A percentile compares a stretch with the other conserved stretches of the same genome.
These are phyloP conservation scores for Budorcas taxicolor DNA, from an alignment of 2,113 vertebrate genomes.

Conservation along the genomic window DNA sequence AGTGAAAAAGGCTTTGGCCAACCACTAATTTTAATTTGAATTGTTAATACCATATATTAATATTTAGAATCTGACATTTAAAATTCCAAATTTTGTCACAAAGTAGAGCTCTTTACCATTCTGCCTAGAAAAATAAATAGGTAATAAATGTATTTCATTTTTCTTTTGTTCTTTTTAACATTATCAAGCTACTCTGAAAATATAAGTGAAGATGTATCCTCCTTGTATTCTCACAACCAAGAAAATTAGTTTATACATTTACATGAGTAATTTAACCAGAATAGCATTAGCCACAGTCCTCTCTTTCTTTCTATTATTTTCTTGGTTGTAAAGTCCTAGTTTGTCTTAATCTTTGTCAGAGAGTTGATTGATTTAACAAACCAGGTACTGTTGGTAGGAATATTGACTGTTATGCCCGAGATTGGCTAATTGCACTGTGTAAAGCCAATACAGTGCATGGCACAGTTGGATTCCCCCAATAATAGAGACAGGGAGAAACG, in stretches of 20 bases:
- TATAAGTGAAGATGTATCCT: background rate
- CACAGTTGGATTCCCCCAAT: background rate
- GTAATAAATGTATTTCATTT: background rate
- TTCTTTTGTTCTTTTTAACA: background rate
- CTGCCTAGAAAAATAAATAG: background rate
- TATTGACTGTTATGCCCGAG: background rate
- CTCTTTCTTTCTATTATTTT: background rate
- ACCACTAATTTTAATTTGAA: conserved; percentile 27
- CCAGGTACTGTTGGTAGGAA: background rate
- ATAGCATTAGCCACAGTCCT: background rate
- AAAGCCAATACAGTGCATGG: background rate
- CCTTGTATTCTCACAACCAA: conserved; percentile 7
- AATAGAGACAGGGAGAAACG: background rate
- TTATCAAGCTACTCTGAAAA: background rate
- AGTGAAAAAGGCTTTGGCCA: conserved; percentile 35
- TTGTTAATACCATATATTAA: conserved; percentile 1
- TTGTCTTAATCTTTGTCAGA: conserved; percentile 19
- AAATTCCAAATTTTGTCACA: background rate
- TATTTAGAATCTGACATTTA: conserved; percentile 33
- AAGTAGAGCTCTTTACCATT: background rate
- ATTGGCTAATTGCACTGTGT: background rate
- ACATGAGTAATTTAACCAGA: conserved; percentile 14
- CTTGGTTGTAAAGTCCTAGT: background rate
- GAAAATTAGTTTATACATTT: conserved; percentile 16
- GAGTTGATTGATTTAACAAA: conserved; percentile 41